Base-by-base conservation (phyloP, 1,140 invertebrate genomes). In the Bombus cullumanus region DNA sequence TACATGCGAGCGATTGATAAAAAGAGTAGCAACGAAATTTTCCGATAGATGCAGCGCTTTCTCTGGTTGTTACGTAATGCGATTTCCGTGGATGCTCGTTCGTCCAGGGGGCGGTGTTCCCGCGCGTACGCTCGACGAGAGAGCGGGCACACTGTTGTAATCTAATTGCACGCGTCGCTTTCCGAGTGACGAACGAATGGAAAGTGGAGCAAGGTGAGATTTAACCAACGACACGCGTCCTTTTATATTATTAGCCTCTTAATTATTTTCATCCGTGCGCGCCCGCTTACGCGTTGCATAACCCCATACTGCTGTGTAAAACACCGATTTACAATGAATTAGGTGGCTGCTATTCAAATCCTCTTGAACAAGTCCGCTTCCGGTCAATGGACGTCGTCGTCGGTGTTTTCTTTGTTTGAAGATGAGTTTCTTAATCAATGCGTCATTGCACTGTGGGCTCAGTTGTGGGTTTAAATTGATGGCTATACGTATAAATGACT, bases 151-250 rank as follows among this genome's bases (percentile, higher is more conserved):
- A 31, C 76, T 68, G 73, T 37, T 47, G 74, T 41, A 86, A 64
- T 34, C 31, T 39, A 66, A 74, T 82, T 82, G 84, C 62, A 81
- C 39, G 18, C 43, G 57, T 66, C 34, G 53, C 68, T 85, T 73
- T 74, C 34, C 31, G 71, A 43, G 37, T 66, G 43, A 81, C 62
- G 72, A 73, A 37, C 72, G 76, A 83, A n/a, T 77, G 31, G 74
- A 91, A 94, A 93, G 81, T 94, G 73, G 92, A 93, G 89, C 93
- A 92, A 94, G 92, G 93, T 94, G 92, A 94, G 92, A 89, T 81
- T 85, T 79, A 83, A 91, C 91, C 82, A 90, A 90, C 92, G 85
- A 90, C 82, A 79, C 74, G 80, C 76, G 80, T 85, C 89, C 86
- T 90, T 89, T 91, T 91, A 82, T 62, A 83, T 83, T 78, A 69